These are phyloP conservation scores for Porites lutea DNA, from an alignment of 64 coral and sea anemone species.

Conservation along the genomic window DNA sequence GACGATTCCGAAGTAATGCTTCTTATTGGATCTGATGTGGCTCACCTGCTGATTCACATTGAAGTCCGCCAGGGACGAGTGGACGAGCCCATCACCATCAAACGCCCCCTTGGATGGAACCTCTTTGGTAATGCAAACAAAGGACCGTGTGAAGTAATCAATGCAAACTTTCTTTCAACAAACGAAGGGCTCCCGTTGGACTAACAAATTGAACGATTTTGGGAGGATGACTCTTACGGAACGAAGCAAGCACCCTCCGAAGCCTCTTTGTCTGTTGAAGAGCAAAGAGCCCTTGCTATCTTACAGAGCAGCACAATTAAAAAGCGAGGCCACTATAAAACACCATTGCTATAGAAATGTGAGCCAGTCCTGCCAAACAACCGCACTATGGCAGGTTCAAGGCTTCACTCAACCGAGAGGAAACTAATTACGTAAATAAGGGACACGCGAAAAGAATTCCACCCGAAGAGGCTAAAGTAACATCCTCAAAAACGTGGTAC, in stretches of 20 bases:
- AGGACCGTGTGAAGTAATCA: conserved; percentile 3
- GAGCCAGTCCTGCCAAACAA: conserved; percentile 51
- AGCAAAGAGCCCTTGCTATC: conserved; percentile 35
- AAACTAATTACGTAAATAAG: conserved; percentile 22
- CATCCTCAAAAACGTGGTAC: conserved; percentile 43
- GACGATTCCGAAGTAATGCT: not conserved
- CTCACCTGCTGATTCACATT: conserved; percentile 31
- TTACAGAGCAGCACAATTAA: not conserved
- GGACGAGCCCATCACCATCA: conserved; percentile 26
- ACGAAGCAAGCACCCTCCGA: not conserved
- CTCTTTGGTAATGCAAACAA: conserved; percentile 33
- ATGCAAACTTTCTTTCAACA: conserved; percentile 11
- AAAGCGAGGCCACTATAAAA: too few relatives aligned
- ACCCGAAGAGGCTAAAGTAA: conserved; percentile 6
- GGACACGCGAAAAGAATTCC: conserved; percentile 24
- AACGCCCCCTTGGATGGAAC: not conserved
- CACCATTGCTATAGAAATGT: too few relatives aligned
- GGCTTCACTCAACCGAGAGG: conserved; percentile 15
- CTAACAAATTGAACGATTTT: conserved; percentile 42
- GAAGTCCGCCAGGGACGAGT: conserved; percentile 35
- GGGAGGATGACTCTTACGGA: conserved; percentile 34
- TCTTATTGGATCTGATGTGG: conserved; percentile 46
- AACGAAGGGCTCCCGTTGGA: not conserved
- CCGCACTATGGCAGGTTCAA: conserved; percentile 21
- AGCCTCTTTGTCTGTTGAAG: conserved; percentile 8